Conservation (phyloP, 1,140 invertebrate genomes). For the Drosophila pseudoobscura region DNA sequence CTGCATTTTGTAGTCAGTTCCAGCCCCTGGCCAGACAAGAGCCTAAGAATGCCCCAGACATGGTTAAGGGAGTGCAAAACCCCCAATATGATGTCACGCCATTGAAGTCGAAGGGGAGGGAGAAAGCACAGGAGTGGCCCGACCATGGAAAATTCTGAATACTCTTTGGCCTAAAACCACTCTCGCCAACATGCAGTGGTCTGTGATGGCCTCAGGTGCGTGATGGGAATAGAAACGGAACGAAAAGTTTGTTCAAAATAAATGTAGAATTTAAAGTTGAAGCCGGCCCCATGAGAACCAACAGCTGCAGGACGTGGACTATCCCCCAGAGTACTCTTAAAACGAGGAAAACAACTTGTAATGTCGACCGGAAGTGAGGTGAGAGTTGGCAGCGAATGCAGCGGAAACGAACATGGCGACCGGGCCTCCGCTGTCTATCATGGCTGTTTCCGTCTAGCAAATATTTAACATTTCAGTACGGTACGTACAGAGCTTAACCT, state of each 20-base stretch:
- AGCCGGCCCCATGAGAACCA: background rate
- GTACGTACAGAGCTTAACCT: no score
- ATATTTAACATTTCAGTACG: no score
- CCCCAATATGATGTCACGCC: constrained; percentile 19
- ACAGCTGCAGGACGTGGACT: no score
- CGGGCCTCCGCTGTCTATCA: no score
- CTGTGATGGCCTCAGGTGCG: background rate
- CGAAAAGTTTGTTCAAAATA: background rate
- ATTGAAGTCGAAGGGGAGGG: background rate
- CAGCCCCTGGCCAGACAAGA: background rate
- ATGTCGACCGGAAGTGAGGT: no score
- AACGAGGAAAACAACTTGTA: no score
- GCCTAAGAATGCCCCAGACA: background rate
- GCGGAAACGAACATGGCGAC: no score
- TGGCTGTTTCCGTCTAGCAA: no score
- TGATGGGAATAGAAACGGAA: constrained; percentile 8
- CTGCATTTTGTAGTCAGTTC: constrained; percentile 12
- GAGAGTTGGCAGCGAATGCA: no score
- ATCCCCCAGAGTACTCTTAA: no score
- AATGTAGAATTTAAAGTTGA: no score
- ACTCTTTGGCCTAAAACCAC: background rate
- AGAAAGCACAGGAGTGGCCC: constrained; percentile 10
- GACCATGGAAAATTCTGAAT: background rate
- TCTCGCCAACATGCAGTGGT: no score
- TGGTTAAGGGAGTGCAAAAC: constrained; percentile 2